phyloP scores from a whole-genome alignment of 2,888 invertebrate species.

The Cephus spinipes region DNA sequence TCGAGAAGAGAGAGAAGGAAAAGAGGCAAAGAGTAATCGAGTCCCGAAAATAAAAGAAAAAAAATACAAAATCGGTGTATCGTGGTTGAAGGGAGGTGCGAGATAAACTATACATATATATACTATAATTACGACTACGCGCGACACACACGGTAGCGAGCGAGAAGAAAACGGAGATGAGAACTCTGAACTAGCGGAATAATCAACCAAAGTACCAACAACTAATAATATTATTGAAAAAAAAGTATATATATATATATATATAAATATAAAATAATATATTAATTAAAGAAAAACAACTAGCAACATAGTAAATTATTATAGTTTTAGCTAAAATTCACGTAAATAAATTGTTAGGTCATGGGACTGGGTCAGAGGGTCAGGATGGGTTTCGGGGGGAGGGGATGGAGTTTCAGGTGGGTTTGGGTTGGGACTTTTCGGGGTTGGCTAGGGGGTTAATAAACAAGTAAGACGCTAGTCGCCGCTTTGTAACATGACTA shows the following conservation, averaged over 20 bases:
- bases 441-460: not conserved
- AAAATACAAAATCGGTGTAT: no score
- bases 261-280: conserved; percentile 41
- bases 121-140: conserved; percentile 16
- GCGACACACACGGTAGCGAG: conserved; percentile 30
- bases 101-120: not conserved
- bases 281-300: conserved; percentile 38
- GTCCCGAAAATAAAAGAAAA: no score
- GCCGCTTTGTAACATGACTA: conserved; percentile 25
- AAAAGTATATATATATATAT: conserved; percentile 31
- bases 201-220: conserved; percentile 80
- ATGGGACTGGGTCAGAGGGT: no score
- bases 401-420: conserved; percentile 1
- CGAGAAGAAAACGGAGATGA: conserved; percentile 52
- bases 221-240: conserved; percentile 65
- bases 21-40: no score
- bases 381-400: not conserved
- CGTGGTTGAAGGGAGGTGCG: not conserved
- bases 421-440: not conserved
- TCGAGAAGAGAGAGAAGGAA: not conserved
- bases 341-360: conserved; percentile 38
- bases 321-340: conserved; percentile 56
- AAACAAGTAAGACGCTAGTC: conserved; percentile 23
- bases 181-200: conserved; percentile 70
- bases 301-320: conserved; percentile 61